Evolutionary conservation across 2,888 invertebrate species (phyloP), one percentile per base, ranked within the genome.

Genomic region (Microplitis manilae): DNA sequence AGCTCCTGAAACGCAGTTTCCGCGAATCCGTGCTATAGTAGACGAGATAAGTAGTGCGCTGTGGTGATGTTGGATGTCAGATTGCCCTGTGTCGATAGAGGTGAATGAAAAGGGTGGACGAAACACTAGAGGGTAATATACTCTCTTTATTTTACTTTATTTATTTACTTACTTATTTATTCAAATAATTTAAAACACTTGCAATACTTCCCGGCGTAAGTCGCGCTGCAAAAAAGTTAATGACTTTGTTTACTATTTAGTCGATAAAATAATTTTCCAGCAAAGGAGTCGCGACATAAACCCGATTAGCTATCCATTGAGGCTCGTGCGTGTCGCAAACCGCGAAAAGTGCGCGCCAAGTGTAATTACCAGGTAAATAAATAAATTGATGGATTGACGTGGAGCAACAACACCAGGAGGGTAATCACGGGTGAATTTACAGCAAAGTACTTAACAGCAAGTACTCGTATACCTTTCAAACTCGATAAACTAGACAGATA

Each of bases 1-100:
- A 82, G 85, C 84, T 86, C 83, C 85, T 86, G 86, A 85, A 86
- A 87, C 89, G 89, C 88, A 89, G 89, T 89, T 89, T 89, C 88
- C 88, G 88, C 86, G 86, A 87, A 86, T 86, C 88, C 85, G 84
- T 87, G 86, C 84, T 84, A 50, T 50, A 50, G 50, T 50, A 81
- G 84, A 84, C 80, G 85, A 86, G 87, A 87, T 86, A 87, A 87
- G 84, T 86, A 87, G 84, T 86, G 84, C 79, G 85, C 81, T 79
- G 71, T 77, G 80, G 82, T 80, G 80, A 83, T 77, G 69, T 73
- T 76, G 62, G 38, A 77, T 72, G 72, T 68, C 30, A 76, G 72
- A 78, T 77, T 77, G 78, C 73, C 60, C 77, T 75, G 73, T 73
- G 77, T 76, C 65, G 76, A 69, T 72, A 74, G 68, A 67, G 74